A percentile compares a stretch with the other conserved stretches of the same genome.
phyloP scores from a whole-genome alignment of 2,888 invertebrate species.

The Andrena fulva region DNA sequence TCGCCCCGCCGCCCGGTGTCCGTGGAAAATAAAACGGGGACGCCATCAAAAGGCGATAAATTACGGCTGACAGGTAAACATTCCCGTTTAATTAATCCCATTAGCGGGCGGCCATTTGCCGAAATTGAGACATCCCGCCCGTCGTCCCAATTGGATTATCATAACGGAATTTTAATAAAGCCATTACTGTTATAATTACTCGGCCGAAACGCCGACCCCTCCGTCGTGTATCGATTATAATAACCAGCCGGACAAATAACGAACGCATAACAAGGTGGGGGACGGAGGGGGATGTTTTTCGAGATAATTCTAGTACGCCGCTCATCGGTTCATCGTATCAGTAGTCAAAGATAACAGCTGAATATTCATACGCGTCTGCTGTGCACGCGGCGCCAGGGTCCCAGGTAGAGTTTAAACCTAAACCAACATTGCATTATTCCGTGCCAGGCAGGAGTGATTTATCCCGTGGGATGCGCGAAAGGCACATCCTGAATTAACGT shows the following conservation, averaged over 20 bases:
- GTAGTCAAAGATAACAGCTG: constrained; percentile 52
- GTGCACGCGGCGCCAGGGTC: constrained; percentile 4
- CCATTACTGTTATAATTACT: constrained; percentile 41
- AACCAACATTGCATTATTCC: constrained; percentile 72
- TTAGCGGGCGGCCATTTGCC: constrained; percentile 41
- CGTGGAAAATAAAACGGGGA: constrained; percentile 6
- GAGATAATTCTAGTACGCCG: neutral
- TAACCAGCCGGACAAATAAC: neutral
- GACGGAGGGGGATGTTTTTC: neutral
- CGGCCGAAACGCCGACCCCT: constrained; percentile 4
- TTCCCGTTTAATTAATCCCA: constrained; percentile 53
- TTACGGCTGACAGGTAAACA: constrained; percentile 36
- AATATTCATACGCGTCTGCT: constrained; percentile 58
- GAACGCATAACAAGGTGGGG: neutral
- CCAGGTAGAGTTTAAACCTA: constrained; percentile 62
- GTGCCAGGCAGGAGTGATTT: constrained; percentile 61
- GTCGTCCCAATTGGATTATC: constrained; percentile 49
- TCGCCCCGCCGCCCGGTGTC: neutral
- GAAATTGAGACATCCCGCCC: constrained; percentile 47
- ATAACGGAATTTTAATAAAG: constrained; percentile 58
- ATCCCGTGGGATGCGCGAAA: constrained; percentile 44
- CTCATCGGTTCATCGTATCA: constrained; percentile 36
- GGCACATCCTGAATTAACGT: constrained; percentile 60
- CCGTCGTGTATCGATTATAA: neutral
- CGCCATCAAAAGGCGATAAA: constrained; percentile 28